Conservation (phyloP, 2,888 invertebrate genomes). For the Temnothorax unifasciatus region DNA sequence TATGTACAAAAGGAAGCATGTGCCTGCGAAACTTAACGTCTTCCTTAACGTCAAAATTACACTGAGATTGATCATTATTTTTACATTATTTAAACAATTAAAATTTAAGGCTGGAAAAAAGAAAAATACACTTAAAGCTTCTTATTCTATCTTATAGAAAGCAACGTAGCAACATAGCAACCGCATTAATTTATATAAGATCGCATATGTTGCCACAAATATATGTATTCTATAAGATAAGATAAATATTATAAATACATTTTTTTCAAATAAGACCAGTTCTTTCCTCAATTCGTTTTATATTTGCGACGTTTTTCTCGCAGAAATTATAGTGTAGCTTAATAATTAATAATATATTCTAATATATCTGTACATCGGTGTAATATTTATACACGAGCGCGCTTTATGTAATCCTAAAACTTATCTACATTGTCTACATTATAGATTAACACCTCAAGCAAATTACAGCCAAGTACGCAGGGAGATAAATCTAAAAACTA, state of each 20-base stretch:
- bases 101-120: slow-evolving; percentile 10
- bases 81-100: background rate
- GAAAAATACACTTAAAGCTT: background rate
- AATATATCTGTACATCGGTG: background rate
- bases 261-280: background rate
- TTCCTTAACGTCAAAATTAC: slow-evolving; percentile 14
- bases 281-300: background rate
- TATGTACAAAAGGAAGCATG: slow-evolving; percentile 52
- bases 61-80: background rate
- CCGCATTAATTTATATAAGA: background rate
- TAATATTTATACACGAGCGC: background rate
- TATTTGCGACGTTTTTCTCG: background rate
- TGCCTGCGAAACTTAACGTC: slow-evolving; percentile 30
- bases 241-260: background rate
- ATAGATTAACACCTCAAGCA: slow-evolving; percentile 33
- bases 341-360: slow-evolving; percentile 10
- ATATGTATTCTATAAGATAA: background rate
- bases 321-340: background rate
- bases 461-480: slow-evolving; percentile 24
- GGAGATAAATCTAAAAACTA: slow-evolving; percentile 22
- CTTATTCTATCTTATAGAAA: slow-evolving; percentile 7
- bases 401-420: background rate
- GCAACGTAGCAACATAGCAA: background rate
- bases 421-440: slow-evolving; percentile 34
- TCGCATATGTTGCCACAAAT: background rate